Base-by-base conservation (phyloP, 2,113 vertebrate genomes). In the Dascyllus trimaculatus region DNA sequence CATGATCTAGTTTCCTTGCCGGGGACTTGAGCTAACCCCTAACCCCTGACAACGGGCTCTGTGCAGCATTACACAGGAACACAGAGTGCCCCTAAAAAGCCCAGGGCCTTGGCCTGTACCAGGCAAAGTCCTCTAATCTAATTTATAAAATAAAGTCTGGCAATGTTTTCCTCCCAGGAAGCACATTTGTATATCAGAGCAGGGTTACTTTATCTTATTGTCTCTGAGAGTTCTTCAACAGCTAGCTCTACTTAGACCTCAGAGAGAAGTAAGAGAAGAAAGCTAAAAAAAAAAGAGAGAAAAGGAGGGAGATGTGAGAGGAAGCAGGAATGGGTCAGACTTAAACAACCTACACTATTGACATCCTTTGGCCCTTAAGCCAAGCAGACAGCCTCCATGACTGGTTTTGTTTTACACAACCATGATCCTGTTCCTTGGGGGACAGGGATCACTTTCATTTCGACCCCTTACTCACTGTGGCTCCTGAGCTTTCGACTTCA, bases 321-420 rank as follows among this genome's bases (percentile, higher is more conserved):
- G 58, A 49, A 64, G 52, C 57, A 43, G 22, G 68, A 57, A 45
- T 46, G 71, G 74, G 81, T 61, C n/a, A 9, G 77, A 89, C 61
- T 80, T 61, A 46, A 52, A 85, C 75, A 88, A 90, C 80, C 84
- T 46, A 75, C 66, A 78, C 81, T 87, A 91, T 84, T 91, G 87
- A 93, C 87, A 92, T 92, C 76, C 62, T 61, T 58, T 72, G 80
- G 85, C 86, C 88, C 78, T 90, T 65, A 74, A 90, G 81, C 81
- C 84, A 35, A 86, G 83, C 76, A 85, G 89, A 86, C 83, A 87
- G 85, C 88, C 86, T 89, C 81, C 80, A 71, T 60, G 85, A 56
- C 79, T 82, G 82, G 90, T 91, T 92, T 94, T 90, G 68, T 85
- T 93, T 94, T 93, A 93, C 89, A 82, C 75, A 91, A 87, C 75